These are phyloP conservation scores for Caenorhabditis doughertyi DNA, from an alignment of 2,888 invertebrate species.

Conservation along the genomic window DNA sequence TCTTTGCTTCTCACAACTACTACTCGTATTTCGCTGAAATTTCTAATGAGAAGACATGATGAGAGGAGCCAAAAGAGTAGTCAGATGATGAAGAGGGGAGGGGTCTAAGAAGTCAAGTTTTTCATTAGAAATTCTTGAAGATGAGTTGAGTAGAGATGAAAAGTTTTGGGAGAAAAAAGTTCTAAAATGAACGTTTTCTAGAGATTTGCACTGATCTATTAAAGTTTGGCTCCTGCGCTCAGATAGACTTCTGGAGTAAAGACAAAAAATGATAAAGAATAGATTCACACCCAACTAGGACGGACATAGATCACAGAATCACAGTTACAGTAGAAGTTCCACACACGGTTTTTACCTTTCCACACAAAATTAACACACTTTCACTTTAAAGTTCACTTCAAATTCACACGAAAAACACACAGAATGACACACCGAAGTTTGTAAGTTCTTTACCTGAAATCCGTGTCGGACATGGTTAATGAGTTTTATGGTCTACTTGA, in stretches of 20 bases:
- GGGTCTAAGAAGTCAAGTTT: neutral
- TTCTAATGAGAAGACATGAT: constrained; percentile 51
- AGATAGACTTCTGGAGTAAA: too few relatives aligned
- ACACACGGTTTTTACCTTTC: too few relatives aligned
- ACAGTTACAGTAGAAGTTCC: too few relatives aligned
- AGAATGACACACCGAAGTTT: neutral
- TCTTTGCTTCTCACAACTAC: too few relatives aligned
- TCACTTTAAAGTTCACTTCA: too few relatives aligned
- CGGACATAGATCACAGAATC: too few relatives aligned
- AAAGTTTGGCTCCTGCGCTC: too few relatives aligned
- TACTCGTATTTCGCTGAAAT: constrained; percentile 60
- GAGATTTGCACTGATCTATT: too few relatives aligned
- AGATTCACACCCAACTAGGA: too few relatives aligned
- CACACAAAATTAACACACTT: too few relatives aligned
- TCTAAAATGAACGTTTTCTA: too few relatives aligned
- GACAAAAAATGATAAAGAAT: too few relatives aligned
- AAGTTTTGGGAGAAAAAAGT: neutral
- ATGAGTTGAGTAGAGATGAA: neutral
- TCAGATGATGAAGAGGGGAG: neutral
- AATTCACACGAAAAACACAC: neutral
- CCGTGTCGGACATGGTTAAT: constrained; percentile 11
- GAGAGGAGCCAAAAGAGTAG: constrained; percentile 3
- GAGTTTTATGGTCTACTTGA: neutral
- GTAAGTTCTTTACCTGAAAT: constrained; percentile 23
- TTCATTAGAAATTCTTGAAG: constrained; percentile 26